A percentile compares a stretch with the other conserved stretches of the same genome.
These are phyloP conservation scores for Lapara coniferarum DNA, from an alignment of 2,888 invertebrate genomes.

Conservation along the genomic window DNA sequence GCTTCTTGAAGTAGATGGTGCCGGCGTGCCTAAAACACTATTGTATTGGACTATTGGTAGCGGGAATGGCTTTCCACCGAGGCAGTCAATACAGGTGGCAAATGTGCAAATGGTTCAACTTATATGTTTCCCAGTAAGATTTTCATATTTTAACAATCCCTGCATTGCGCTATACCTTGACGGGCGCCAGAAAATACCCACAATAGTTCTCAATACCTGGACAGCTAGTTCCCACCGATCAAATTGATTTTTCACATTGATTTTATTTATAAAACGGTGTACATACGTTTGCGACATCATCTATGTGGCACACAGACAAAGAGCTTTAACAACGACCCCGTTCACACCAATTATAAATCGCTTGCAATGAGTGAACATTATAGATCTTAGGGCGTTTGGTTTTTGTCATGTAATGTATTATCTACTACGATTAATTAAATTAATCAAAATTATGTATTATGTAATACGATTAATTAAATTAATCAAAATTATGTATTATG, in stretches of 20 bases:
- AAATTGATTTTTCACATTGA: not conserved
- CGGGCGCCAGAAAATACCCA: not conserved
- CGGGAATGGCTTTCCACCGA: too few relatives aligned
- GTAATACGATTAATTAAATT: not conserved
- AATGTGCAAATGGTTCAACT: too few relatives aligned
- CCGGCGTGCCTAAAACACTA: too few relatives aligned
- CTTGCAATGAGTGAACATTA: not conserved
- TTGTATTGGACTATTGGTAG: too few relatives aligned
- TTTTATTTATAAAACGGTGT: not conserved
- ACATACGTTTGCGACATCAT: not conserved
- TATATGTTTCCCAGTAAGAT: too few relatives aligned
- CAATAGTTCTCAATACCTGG: not conserved
- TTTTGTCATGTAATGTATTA: not conserved
- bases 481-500: too few relatives aligned
- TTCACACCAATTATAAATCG: not conserved
- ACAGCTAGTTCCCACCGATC: not conserved
- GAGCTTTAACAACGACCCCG: not conserved
- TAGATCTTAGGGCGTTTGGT: not conserved
- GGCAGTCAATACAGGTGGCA: too few relatives aligned
- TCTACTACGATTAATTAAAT: not conserved
- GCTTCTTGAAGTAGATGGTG: too few relatives aligned
- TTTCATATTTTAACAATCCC: too few relatives aligned
- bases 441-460: too few relatives aligned
- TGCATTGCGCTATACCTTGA: too few relatives aligned
- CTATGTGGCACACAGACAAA: constrained; percentile 16